Evolutionary conservation across 1,140 invertebrate genomes (phyloP), one percentile per base, ranked within the genome.

Genomic region (Atta colombica): DNA sequence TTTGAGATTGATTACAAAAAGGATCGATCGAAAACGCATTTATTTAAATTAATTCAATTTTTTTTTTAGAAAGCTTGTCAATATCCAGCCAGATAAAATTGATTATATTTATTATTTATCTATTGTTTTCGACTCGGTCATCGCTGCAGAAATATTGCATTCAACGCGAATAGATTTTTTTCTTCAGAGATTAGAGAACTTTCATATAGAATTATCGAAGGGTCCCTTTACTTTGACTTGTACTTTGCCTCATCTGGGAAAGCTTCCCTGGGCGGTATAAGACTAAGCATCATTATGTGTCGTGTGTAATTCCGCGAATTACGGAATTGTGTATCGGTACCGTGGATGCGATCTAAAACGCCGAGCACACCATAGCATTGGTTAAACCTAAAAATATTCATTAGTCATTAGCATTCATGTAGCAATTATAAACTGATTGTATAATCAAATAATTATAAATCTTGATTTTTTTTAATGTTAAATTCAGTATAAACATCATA

Each of bases 311-410:
- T 96, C 86, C 97, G 96, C 8, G 97, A 97, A 86, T 96, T 96
- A 35, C 98, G 96, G 94, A 98, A 99, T 87, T 97, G 94, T 0
- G 96, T 96, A 91, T 98, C 98, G 0, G 98, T 99, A 25, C 98
- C 98, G 93, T 99, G 98, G 2, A 99, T 94, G 66, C 97, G 96
- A 93, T 99, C 98, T 78, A 99, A 93, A 2, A 98, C 96, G 2
- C 98, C 98, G 28, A 99, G 94, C 0, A 98, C 97, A 1, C 98
- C 98, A 93, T 97, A 99, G 92, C 98, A 98, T 90, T 99, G 97
- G 90, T 97, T 98, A 92, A 98, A 98, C 93, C 97, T 98, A 87
- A 31, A 94, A 95, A 60, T 60, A 8, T 61, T 66, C 12, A 14
- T 61, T 87, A 45, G 39, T 45, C 10, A 45, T 45, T 8, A 45